Conservation (phyloP, 1,140 invertebrate species). For the Oncopeltus fasciatus region DNA sequence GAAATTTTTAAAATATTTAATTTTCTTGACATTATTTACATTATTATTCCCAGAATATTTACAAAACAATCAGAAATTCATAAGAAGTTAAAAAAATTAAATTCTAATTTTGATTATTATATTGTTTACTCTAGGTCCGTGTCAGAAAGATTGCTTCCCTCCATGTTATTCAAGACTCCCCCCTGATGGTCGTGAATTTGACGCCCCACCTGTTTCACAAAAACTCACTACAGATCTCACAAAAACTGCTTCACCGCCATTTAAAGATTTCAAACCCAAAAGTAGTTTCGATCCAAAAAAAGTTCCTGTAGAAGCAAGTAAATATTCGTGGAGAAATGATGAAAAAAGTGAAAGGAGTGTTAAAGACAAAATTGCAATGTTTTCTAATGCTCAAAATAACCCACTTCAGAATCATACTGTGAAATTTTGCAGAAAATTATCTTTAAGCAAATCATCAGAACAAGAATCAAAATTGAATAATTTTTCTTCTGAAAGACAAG, state of each 20-base stretch:
- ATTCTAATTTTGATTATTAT: not conserved
- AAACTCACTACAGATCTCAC: not conserved
- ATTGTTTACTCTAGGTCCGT: not conserved
- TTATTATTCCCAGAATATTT: too few species aligned
- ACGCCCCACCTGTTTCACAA: not conserved
- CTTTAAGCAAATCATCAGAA: not conserved
- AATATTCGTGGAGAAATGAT: conserved; percentile 40
- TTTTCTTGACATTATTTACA: too few species aligned
- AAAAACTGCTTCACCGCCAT: not conserved
- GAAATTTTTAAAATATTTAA: too few species aligned
- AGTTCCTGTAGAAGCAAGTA: not conserved
- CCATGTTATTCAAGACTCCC: not conserved
- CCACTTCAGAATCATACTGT: not conserved
- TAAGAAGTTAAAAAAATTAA: too few species aligned
- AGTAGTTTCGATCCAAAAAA: not conserved
- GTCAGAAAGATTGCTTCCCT: not conserved
- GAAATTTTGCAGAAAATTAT: not conserved
- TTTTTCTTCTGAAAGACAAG: too few species aligned
- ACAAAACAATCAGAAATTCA: too few species aligned
- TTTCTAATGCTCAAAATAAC: conserved; percentile 35
- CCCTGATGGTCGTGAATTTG: not conserved
- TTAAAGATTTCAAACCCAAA: not conserved
- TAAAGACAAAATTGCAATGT: conserved; percentile 77
- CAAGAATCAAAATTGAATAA: not conserved
- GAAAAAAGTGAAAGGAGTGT: conserved; percentile 64